Evolutionary conservation across 2,888 invertebrate species (phyloP), one percentile per base, ranked within the genome.

Genomic region (Drosophila nigricruria): DNA sequence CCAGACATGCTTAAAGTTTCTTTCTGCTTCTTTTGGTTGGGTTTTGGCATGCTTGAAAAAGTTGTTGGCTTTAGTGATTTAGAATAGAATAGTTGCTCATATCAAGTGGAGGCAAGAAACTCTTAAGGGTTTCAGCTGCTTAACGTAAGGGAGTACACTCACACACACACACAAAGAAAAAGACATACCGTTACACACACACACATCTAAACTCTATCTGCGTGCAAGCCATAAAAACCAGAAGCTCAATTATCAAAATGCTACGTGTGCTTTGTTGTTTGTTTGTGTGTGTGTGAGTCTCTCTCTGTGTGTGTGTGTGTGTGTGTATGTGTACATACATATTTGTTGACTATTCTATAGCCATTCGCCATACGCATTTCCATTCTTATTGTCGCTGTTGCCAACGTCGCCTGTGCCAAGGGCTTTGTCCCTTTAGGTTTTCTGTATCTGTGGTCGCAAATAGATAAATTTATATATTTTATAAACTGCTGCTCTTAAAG

Each of bases 391-490:
- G 70, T 67, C 81, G 62, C 45, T 20, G 52, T 49, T 58, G 61
- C 58, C 36, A 61, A 25, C 40, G 40, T 49, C 27, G 42, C 49
- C 58, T 50, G 54, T 65, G 69, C 65, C 65, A 64, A 67, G 49
- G 53, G 57, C 73, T 79, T 73, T 80, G 78, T 86, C 71, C 88
- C 77, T 70, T 82, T 74, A 49, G 82, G 70, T 68, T 73, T 61
- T n/a, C 10, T 1, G 59, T 77, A 52, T 70, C 40, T 73, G 68
- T 50, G 82, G 69, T 72, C 86, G 88, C 84, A 86, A 86, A 88
- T 88, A 81, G 84, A 85, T 85, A 88, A 88, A 85, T 85, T 88
- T 88, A 86, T 88, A 83, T 87, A 88, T 88, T 84, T 84, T 82
- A 84, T 84, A 82, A 82, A 72, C 83, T 67, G 66, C 73, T 67